Evolutionary conservation across 2,797 vertebrate species (phyloP).

Genomic region (Sparus aurata): DNA sequence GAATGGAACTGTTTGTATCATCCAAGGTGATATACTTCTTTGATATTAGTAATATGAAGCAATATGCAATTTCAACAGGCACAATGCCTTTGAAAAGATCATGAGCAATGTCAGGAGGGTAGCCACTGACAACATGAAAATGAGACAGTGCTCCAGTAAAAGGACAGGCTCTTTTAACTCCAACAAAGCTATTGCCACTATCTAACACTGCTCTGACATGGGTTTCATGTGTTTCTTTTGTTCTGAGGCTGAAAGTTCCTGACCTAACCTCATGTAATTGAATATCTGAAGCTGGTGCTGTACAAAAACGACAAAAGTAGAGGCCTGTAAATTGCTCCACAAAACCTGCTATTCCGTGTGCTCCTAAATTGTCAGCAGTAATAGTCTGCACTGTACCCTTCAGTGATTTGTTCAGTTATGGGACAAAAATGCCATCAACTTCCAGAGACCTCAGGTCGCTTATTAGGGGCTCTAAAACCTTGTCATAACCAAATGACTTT

Average conservation of each 20-base stretch:
- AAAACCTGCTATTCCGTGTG: slow-evolving; percentile 9
- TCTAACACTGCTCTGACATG: slow-evolving; percentile 9
- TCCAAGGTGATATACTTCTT: slow-evolving; percentile 27
- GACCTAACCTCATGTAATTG: slow-evolving; percentile 3
- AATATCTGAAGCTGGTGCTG: background rate
- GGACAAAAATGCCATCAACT: slow-evolving; percentile 20
- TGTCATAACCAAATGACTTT: slow-evolving; percentile 9
- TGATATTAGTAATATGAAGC: slow-evolving; percentile 29
- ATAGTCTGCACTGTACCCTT: slow-evolving; percentile 22
- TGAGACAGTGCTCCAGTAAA: background rate
- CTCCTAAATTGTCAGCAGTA: slow-evolving; percentile 15
- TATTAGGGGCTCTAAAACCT: slow-evolving; percentile 12
- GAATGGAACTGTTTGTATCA: slow-evolving; percentile 26
- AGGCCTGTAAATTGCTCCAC: slow-evolving; percentile 28
- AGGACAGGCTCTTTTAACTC: slow-evolving; percentile 6
- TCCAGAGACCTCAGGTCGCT: background rate
- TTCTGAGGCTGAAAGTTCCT: slow-evolving; percentile 28
- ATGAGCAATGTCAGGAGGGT: slow-evolving; percentile 18
- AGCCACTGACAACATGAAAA: slow-evolving; percentile 29
- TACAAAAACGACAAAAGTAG: too few relatives aligned
- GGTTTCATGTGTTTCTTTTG: slow-evolving; percentile 22
- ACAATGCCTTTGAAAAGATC: slow-evolving; percentile 23
- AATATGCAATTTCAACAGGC: slow-evolving; percentile 32
- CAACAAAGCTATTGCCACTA: slow-evolving; percentile 9
- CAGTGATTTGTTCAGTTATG: slow-evolving; percentile 3